Evolutionary conservation across 2,888 invertebrate species (phyloP).

Genomic region (Dermolepida albohirtum): DNA sequence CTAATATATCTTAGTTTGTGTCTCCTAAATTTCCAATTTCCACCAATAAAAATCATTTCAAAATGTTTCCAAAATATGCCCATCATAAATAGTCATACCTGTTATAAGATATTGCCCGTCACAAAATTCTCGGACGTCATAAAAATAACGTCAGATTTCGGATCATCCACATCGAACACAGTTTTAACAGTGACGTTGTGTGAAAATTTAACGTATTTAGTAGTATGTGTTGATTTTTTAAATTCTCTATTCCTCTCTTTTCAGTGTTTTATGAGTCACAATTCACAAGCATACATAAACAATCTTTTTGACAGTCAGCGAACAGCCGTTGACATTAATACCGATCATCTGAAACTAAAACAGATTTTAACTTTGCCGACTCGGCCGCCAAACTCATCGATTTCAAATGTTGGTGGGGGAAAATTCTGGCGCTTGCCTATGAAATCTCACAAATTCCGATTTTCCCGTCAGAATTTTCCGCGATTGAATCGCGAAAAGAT

Average conservation of each 20-base stretch:
- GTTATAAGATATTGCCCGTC: conserved; percentile 38
- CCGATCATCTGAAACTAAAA: background rate
- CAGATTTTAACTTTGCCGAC: conserved; percentile 8
- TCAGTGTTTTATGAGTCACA: background rate
- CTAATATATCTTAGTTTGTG: no score
- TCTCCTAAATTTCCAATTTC: no score
- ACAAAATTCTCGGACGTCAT: conserved; percentile 34
- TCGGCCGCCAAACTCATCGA: background rate
- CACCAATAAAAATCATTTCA: background rate
- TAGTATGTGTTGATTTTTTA: background rate
- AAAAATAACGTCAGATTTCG: conserved; percentile 31
- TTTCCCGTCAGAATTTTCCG: conserved; percentile 17
- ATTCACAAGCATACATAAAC: conserved; percentile 11
- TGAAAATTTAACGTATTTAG: background rate
- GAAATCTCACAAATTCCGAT: conserved; percentile 24
- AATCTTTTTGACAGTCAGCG: conserved; percentile 19
- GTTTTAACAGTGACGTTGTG: conserved; percentile 23
- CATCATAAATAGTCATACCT: conserved; percentile 23
- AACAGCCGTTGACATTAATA: conserved; percentile 14
- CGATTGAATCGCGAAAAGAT: conserved; percentile 3
- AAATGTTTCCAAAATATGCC: background rate
- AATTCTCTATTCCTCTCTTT: background rate
- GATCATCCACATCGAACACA: conserved; percentile 1
- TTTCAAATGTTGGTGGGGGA: conserved; percentile 21
- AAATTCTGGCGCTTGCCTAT: background rate